phyloP scores from a whole-genome alignment of 2,113 vertebrate genomes.

The Phyllostomus discolor region DNA sequence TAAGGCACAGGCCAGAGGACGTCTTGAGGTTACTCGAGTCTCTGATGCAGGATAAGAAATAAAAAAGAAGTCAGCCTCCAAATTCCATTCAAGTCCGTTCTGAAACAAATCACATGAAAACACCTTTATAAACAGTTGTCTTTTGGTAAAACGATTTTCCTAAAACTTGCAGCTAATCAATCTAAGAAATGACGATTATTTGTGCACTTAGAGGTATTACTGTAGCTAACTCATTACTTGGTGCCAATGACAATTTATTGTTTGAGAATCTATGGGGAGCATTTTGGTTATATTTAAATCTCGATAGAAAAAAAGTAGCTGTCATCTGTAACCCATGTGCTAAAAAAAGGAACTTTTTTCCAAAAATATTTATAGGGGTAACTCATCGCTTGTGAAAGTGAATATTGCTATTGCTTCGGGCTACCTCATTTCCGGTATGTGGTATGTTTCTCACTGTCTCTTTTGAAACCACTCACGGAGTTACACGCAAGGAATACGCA shows the following conservation, averaged over 20 bases:
- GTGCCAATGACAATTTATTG: not conserved
- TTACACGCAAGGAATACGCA: not conserved
- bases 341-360: conserved; percentile 57
- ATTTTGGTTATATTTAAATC: not conserved
- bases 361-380: conserved; percentile 86
- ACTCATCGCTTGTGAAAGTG: conserved; percentile 89
- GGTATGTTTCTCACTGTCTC: not conserved
- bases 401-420: conserved; percentile 95
- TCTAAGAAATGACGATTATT: not conserved
- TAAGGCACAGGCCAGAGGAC: not conserved
- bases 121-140: not conserved
- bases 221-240: not conserved
- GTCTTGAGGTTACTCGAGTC: not conserved
- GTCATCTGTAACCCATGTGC: not conserved
- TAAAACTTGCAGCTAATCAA: not conserved
- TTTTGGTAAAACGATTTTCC: not conserved
- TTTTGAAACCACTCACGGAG: not conserved
- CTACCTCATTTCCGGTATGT: conserved; percentile 98
- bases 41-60: not conserved
- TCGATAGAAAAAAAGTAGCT: not conserved
- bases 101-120: not conserved
- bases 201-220: not conserved
- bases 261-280: not conserved
- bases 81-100: not conserved
- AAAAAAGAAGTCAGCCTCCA: not conserved